Evolutionary conservation across 2,888 invertebrate genomes (phyloP).

Genomic region (Temnothorax ravouxi): DNA sequence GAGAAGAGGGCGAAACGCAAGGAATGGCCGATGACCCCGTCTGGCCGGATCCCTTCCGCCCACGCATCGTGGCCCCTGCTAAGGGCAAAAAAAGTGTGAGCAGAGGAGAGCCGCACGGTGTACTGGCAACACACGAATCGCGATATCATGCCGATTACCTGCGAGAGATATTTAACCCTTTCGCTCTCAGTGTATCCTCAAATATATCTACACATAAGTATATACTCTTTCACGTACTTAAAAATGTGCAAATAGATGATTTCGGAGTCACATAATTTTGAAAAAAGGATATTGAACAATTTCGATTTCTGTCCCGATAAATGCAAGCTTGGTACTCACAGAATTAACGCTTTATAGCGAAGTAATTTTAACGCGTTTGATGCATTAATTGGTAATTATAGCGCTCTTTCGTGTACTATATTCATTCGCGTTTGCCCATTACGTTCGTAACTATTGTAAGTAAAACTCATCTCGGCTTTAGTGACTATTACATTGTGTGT

Average conservation of each 20-base stretch:
- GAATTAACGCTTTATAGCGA: not conserved
- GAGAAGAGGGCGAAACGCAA: constrained; percentile 67
- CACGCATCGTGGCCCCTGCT: constrained; percentile 58
- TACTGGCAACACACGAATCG: constrained; percentile 36
- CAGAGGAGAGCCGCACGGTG: constrained; percentile 46
- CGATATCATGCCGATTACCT: constrained; percentile 53
- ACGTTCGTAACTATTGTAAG: constrained; percentile 9
- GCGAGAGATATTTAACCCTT: constrained; percentile 38
- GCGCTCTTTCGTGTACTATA: too few relatives aligned
- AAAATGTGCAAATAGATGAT: not conserved
- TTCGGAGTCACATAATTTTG: not conserved
- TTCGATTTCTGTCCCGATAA: not conserved
- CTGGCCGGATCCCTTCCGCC: constrained; percentile 68
- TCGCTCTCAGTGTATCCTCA: constrained; percentile 5
- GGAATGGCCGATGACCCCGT: constrained; percentile 73
- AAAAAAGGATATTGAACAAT: not conserved
- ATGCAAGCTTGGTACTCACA: not conserved
- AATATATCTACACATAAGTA: not conserved
- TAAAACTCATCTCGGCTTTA: constrained; percentile 40
- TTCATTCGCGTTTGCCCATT: constrained; percentile 15
- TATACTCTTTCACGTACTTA: not conserved
- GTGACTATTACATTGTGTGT: constrained; percentile 17
- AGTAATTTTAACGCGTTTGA: constrained; percentile 1
- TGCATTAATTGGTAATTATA: not conserved
- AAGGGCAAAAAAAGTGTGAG: constrained; percentile 40